A percentile compares a stretch with the other conserved stretches of the same genome.
Evolutionary conservation across 2,113 vertebrate species (phyloP).

Genomic region (Solea senegalensis): DNA sequence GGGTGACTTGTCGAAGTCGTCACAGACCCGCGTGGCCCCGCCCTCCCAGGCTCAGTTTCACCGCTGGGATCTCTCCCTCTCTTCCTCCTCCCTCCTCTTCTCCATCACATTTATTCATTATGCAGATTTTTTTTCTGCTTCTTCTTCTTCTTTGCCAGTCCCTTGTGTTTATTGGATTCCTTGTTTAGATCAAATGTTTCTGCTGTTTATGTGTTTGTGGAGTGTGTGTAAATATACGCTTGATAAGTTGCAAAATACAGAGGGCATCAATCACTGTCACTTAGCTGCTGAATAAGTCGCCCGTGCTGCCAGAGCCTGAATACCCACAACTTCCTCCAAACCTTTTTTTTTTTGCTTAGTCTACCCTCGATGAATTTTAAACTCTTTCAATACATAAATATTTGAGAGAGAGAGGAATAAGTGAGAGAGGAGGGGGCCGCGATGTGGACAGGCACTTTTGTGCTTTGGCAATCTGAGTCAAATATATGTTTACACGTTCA

Average conservation of each 20-base stretch:
- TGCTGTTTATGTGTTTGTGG: slow-evolving; percentile 63
- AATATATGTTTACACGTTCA: slow-evolving; percentile 75
- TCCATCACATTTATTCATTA: slow-evolving; percentile 72
- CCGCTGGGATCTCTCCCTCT: slow-evolving; percentile 61
- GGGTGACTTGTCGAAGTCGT: slow-evolving; percentile 72
- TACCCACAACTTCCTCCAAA: slow-evolving; percentile 24
- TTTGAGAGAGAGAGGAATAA: slow-evolving; percentile 20
- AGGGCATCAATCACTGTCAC: slow-evolving; percentile 89
- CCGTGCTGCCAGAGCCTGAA: slow-evolving; percentile 62
- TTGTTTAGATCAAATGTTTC: slow-evolving; percentile 73
- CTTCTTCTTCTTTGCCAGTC: slow-evolving; percentile 37
- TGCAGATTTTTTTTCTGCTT: slow-evolving; percentile 56
- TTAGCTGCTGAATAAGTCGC: slow-evolving; percentile 65
- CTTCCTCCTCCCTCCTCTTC: slow-evolving; percentile 30
- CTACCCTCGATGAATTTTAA: slow-evolving; percentile 72
- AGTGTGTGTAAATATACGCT: slow-evolving; percentile 36
- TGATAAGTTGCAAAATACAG: slow-evolving; percentile 71
- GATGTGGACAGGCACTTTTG: slow-evolving; percentile 49
- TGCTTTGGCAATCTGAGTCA: slow-evolving; percentile 62
- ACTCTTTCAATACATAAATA: slow-evolving; percentile 76
- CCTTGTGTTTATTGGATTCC: slow-evolving; percentile 67
- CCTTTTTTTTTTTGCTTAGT: slow-evolving; percentile 40
- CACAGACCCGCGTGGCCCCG: slow-evolving; percentile 58
- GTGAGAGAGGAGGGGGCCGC: slow-evolving; percentile 4
- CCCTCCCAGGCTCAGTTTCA: slow-evolving; percentile 52